Evolutionary conservation across 2,888 invertebrate species (phyloP).

Genomic region (Aspidiotus destructor): DNA sequence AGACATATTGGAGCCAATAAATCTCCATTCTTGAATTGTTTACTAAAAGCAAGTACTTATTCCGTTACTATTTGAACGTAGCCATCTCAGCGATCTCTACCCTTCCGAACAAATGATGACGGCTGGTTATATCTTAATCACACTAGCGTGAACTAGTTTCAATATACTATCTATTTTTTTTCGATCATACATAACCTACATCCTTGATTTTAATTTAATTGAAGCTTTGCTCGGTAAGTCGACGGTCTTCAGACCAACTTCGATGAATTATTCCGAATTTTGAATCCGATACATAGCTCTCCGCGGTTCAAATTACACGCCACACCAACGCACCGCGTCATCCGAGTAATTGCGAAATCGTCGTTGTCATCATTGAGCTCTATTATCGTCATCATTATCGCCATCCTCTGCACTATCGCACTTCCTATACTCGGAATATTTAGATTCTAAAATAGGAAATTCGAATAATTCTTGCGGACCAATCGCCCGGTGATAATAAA

Average conservation of each 20-base stretch:
- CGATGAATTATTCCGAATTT: neutral
- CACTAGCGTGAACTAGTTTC: constrained; percentile 1
- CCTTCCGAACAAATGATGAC: too few relatives aligned
- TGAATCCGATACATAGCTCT: neutral
- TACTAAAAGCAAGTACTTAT: too few relatives aligned
- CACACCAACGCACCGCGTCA: neutral
- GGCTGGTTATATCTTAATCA: neutral
- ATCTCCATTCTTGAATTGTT: too few relatives aligned
- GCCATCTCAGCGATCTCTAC: too few relatives aligned
- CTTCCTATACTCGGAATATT: too few relatives aligned
- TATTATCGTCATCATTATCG: too few relatives aligned
- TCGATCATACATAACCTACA: neutral
- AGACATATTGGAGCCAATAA: too few relatives aligned
- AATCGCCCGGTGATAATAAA: neutral
- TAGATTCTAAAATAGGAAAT: too few relatives aligned
- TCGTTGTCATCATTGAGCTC: too few relatives aligned
- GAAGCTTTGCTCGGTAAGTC: neutral
- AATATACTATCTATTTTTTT: neutral
- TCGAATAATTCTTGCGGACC: neutral
- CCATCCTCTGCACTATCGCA: too few relatives aligned
- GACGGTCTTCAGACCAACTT: neutral
- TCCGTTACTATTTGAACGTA: too few relatives aligned
- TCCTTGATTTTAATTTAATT: constrained; percentile 1
- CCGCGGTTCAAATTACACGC: neutral
- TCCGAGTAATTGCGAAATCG: neutral